Conservation (phyloP, 2,888 invertebrate genomes). For the Drosophila macrospina region DNA sequence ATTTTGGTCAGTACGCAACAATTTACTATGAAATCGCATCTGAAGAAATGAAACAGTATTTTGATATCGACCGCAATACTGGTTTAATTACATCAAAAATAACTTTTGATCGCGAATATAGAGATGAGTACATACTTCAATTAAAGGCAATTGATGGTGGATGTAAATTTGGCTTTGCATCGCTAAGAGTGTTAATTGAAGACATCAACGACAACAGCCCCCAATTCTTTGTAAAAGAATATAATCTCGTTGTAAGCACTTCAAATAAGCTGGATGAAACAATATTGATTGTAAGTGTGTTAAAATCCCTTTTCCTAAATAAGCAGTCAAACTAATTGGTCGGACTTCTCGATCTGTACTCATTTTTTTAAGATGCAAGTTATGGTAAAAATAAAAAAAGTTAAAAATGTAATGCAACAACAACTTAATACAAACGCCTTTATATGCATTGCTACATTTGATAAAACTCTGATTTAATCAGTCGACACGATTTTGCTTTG, state of each 20-base stretch:
- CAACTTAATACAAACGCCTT: too few species aligned
- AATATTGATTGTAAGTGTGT: constrained; percentile 87
- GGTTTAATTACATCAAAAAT: constrained; percentile 90
- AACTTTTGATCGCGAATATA: constrained; percentile 91
- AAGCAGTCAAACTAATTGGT: too few species aligned
- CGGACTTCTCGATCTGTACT: too few species aligned
- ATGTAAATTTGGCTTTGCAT: constrained; percentile 90
- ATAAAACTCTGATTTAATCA: too few species aligned
- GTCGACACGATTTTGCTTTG: too few species aligned
- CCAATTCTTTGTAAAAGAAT: constrained; percentile 90
- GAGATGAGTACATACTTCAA: constrained; percentile 90
- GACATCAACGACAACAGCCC: constrained; percentile 95
- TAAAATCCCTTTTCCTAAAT: not conserved
- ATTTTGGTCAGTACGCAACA: constrained; percentile 91
- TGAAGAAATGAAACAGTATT: constrained; percentile 89
- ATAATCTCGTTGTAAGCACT: constrained; percentile 90
- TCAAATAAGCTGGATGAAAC: constrained; percentile 87
- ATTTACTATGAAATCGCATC: constrained; percentile 93
- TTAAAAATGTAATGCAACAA: too few species aligned
- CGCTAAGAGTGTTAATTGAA: constrained; percentile 91
- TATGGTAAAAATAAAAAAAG: too few species aligned
- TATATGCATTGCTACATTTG: too few species aligned
- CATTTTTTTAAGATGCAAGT: too few species aligned
- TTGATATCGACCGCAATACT: constrained; percentile 89
- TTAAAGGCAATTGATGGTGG: constrained; percentile 94